phyloP scores from a whole-genome alignment of 2,113 vertebrate genomes.

The Raphicerus campestris region DNA sequence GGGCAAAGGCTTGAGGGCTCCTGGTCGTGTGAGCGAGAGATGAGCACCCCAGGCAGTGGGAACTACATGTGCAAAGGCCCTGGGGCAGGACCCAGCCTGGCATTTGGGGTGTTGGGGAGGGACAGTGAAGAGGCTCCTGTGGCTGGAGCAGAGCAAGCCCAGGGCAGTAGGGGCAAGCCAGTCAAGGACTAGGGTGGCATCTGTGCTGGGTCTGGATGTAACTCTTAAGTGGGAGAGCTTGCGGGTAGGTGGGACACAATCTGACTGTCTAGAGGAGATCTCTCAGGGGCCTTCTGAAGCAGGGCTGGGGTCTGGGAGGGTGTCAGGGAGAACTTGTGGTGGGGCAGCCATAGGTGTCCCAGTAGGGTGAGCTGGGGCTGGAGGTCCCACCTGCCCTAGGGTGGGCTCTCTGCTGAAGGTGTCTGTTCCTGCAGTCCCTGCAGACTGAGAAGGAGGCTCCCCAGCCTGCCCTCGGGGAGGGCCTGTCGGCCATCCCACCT shows the following conservation, averaged over 20 bases:
- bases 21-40: neutral
- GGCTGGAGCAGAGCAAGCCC: neutral
- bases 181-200: too few species aligned
- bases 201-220: neutral
- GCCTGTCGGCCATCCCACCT: neutral
- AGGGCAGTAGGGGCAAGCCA: neutral
- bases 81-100: neutral
- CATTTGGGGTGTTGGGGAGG: neutral
- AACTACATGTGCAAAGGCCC: neutral
- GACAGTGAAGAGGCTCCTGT: neutral
- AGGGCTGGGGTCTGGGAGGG: neutral
- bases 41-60: neutral
- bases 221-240: neutral
- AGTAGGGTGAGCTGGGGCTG: neutral
- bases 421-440: slow-evolving; percentile 9
- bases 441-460: slow-evolving; percentile 81
- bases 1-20: neutral
- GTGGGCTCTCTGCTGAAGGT: neutral
- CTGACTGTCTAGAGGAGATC: neutral
- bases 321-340: neutral
- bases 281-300: neutral
- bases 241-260: too few species aligned
- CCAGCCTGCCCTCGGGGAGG: slow-evolving; percentile 35
- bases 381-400: rapidly evolving
- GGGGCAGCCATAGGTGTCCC: neutral